Evolutionary conservation across 2,113 vertebrate species (phyloP).

Genomic region (Hippolais icterina): DNA sequence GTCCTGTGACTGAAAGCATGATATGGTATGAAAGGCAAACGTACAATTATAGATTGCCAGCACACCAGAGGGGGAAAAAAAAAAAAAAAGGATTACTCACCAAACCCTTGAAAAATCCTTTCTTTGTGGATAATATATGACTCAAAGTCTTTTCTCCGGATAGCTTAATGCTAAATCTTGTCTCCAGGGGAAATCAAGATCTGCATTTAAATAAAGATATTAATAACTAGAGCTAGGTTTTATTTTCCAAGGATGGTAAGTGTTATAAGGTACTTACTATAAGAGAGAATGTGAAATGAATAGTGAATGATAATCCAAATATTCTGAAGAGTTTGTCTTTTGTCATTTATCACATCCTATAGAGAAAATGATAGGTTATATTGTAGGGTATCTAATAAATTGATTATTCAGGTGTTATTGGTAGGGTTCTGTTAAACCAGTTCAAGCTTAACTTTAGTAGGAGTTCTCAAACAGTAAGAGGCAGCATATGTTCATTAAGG

Average conservation of each 20-base stretch:
- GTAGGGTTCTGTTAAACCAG: conserved; percentile 9
- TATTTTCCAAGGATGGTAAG: conserved; percentile 46
- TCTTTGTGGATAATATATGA: conserved; percentile 20
- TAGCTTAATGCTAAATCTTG: neutral
- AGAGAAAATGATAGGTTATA: conserved; percentile 52
- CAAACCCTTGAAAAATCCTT: neutral
- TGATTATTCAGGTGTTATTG: conserved; percentile 18
- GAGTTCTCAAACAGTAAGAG: neutral
- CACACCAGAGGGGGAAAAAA: neutral
- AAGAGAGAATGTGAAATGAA: conserved; percentile 46
- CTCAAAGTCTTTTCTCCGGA: conserved; percentile 43
- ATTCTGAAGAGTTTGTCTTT: conserved; percentile 42
- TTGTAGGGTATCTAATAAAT: conserved; percentile 46
- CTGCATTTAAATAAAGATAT: conserved; percentile 72
- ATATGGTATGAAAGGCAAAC: neutral
- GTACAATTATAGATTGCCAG: neutral
- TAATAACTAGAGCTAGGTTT: conserved; percentile 54
- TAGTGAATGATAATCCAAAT: conserved; percentile 14
- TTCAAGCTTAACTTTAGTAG: neutral
- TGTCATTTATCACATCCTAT: conserved; percentile 39
- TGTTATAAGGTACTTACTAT: conserved; percentile 48
- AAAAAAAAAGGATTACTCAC: neutral
- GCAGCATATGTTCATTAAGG: neutral
- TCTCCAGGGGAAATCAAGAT: conserved; percentile 52
- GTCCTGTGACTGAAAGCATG: neutral